Conservation (phyloP, 2,888 invertebrate species). For the Luperina nickerlii region DNA sequence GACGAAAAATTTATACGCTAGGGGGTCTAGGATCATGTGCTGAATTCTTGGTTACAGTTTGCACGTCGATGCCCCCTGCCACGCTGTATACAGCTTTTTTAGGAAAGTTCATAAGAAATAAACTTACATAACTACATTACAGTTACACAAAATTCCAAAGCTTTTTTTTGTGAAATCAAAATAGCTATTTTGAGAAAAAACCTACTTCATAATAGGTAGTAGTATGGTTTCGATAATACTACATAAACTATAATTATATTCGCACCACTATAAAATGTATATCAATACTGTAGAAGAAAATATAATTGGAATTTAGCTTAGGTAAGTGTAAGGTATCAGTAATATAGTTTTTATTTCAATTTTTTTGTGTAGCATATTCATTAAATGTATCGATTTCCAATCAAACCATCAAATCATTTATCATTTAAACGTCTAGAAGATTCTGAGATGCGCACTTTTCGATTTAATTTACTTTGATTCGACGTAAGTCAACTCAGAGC, state of each 20-base stretch:
- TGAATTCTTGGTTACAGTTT: no score
- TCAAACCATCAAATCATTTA: background rate
- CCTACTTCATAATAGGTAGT: background rate
- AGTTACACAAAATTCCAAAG: background rate
- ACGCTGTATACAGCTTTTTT: no score
- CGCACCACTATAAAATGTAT: background rate
- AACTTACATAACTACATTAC: no score
- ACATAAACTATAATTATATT: background rate
- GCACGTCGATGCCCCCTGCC: no score
- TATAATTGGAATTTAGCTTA: background rate
- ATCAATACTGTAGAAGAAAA: background rate
- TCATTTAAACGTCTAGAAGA: background rate
- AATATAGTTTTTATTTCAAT: background rate
- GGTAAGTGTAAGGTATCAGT: background rate
- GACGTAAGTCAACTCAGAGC: slow-evolving; percentile 7
- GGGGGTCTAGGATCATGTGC: no score
- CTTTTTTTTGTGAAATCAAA: background rate
- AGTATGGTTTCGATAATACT: background rate
- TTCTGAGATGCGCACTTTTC: background rate
- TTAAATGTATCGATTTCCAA: background rate
- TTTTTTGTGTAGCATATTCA: background rate
- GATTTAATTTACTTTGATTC: background rate
- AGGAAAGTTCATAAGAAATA: no score
- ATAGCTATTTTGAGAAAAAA: background rate
- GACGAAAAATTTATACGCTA: no score